Percentiles rank a stretch among this genome's conserved stretches.
These are phyloP conservation scores for Scaptomyza polygonia DNA, from an alignment of 2,888 invertebrate species.

Conservation along the genomic window DNA sequence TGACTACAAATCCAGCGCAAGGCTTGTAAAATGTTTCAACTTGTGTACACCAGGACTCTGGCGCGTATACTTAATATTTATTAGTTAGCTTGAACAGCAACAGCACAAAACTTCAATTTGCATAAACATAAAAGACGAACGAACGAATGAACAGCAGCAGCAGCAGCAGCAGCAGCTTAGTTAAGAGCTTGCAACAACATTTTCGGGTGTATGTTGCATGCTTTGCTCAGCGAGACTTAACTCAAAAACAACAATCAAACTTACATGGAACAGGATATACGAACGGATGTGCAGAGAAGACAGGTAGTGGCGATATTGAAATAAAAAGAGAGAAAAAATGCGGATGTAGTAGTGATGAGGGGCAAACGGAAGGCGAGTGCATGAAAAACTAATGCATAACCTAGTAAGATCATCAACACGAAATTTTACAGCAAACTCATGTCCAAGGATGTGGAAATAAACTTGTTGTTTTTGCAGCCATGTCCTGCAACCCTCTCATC, in stretches of 20 bases:
- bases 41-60: slow-evolving; percentile 52
- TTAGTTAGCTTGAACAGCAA: slow-evolving; percentile 57
- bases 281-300: slow-evolving; percentile 50
- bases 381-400: slow-evolving; percentile 80
- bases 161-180: slow-evolving; percentile 25
- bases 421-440: slow-evolving; percentile 80
- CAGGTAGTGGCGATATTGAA: slow-evolving; percentile 36
- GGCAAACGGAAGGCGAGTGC: slow-evolving; percentile 12
- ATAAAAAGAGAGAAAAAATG: neutral
- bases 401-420: slow-evolving; percentile 82
- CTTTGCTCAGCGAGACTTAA: slow-evolving; percentile 62
- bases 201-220: slow-evolving; percentile 51
- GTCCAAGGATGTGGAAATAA: slow-evolving; percentile 80
- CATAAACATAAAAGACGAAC: slow-evolving; percentile 77
- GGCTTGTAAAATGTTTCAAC: slow-evolving; percentile 60
- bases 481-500: slow-evolving; percentile 21
- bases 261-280: slow-evolving; percentile 57
- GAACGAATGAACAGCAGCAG: slow-evolving; percentile 17
- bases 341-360: neutral
- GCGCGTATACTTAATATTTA: slow-evolving; percentile 76
- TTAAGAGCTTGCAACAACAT: slow-evolving; percentile 26
- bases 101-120: slow-evolving; percentile 73
- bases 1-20: slow-evolving; percentile 46
- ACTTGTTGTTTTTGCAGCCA: slow-evolving; percentile 70
- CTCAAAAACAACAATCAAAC: slow-evolving; percentile 73